Evolutionary conservation across 37 sponge, comb jelly and placozoan genomes (phyloP).

Genomic region (Beroe forskalii): DNA sequence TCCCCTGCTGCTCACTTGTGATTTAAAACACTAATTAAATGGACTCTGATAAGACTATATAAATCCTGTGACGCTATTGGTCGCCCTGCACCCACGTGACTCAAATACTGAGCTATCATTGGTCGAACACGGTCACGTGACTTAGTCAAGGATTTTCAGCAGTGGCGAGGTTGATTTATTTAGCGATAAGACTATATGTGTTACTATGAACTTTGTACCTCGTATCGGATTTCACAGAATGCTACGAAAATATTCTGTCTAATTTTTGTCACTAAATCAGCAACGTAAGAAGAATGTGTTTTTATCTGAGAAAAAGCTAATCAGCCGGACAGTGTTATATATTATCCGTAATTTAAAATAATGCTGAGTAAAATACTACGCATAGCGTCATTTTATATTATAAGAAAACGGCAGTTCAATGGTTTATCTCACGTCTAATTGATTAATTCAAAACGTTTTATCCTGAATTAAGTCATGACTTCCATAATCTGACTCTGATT

Average conservation of each 20-base stretch:
- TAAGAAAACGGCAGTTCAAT: neutral
- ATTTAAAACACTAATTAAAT: slow-evolving; percentile 63
- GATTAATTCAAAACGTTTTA: neutral
- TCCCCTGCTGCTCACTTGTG: slow-evolving; percentile 33
- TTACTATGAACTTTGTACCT: slow-evolving; percentile 35
- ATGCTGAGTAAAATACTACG: too few relatives aligned
- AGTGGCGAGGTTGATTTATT: slow-evolving; percentile 25
- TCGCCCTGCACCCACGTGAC: neutral
- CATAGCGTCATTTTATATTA: too few relatives aligned
- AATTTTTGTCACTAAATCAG: slow-evolving; percentile 60
- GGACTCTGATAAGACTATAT: slow-evolving; percentile 61
- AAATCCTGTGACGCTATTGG: neutral
- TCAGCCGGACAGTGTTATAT: neutral
- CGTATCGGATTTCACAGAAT: slow-evolving; percentile 14
- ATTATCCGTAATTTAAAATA: too few relatives aligned
- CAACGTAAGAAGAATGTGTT: neutral
- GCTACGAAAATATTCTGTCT: slow-evolving; percentile 35
- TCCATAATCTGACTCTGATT: too few relatives aligned
- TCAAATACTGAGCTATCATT: neutral
- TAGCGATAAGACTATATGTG: slow-evolving; percentile 56
- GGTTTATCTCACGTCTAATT: neutral
- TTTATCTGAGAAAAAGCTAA: neutral
- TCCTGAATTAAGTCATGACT: neutral
- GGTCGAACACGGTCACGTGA: neutral
- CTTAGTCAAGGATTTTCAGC: neutral